A percentile compares a stretch with the other conserved stretches of the same genome.
phyloP scores from a whole-genome alignment of 2,113 vertebrate genomes.

The Hemichromis elongatus region DNA sequence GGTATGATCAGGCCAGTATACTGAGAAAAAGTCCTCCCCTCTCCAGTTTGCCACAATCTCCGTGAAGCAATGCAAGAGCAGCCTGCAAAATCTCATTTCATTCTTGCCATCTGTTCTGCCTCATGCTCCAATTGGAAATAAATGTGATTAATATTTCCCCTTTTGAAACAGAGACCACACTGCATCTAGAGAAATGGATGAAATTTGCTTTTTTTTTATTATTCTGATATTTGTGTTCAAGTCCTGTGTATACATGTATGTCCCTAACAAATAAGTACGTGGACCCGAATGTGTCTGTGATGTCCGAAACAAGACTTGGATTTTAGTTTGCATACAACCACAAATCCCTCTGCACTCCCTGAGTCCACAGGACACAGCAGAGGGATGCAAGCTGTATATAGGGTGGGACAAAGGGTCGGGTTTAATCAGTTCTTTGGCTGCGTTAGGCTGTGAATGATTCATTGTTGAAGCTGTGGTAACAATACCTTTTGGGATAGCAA shows the following conservation, averaged over 20 bases:
- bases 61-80: not conserved
- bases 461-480: constrained; percentile 10
- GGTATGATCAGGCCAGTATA: not conserved
- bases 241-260: not conserved
- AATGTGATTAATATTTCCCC: constrained; percentile 25
- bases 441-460: not conserved
- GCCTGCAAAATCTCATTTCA: constrained; percentile 26
- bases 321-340: not conserved
- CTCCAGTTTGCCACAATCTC: not conserved
- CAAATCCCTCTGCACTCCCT: not conserved
- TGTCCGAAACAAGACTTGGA: not conserved
- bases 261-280: not conserved
- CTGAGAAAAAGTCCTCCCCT: not conserved
- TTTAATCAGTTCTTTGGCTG: constrained; percentile 29
- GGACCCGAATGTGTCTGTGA: not conserved
- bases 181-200: not conserved
- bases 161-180: constrained; percentile 6
- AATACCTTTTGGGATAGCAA: not conserved
- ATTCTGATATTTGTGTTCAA: not conserved
- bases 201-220: not conserved
- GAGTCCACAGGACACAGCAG: not conserved
- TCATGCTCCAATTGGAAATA: constrained; percentile 29
- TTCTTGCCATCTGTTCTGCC: constrained; percentile 45
- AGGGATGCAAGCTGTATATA: not conserved
- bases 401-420: constrained; percentile 4